Conservation (phyloP, 2,113 vertebrate species). For the Onychostruthus taczanowskii region DNA sequence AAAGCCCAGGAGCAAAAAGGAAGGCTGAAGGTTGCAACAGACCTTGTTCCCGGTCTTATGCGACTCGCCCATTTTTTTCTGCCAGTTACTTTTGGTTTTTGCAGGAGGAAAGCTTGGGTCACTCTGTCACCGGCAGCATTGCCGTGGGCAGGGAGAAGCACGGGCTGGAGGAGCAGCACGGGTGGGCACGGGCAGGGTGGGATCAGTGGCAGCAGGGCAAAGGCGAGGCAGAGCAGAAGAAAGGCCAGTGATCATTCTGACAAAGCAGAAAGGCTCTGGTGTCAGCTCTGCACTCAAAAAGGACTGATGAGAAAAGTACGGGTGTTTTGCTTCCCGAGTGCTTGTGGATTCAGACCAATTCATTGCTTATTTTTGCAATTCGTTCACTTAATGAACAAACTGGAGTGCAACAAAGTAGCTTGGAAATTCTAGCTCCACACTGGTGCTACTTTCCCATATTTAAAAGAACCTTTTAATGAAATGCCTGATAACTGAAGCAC, state of each 20-base stretch:
- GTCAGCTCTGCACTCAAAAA: neutral
- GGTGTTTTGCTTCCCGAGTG: neutral
- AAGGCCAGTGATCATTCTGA: neutral
- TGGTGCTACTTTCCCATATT: neutral
- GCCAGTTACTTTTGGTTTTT: neutral
- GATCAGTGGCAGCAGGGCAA: neutral
- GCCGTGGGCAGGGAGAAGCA: rapidly evolving
- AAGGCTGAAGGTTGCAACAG: neutral
- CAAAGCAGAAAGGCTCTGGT: neutral
- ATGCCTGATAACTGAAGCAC: neutral
- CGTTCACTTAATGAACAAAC: neutral
- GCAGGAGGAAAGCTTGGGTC: neutral
- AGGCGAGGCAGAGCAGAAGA: neutral
- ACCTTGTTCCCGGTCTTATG: rapidly evolving
- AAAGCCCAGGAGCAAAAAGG: neutral
- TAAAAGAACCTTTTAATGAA: neutral
- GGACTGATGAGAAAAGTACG: neutral
- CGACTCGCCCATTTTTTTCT: rapidly evolving
- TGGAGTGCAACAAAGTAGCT: neutral
- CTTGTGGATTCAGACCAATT: neutral
- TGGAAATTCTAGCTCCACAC: neutral
- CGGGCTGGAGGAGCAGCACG: neutral
- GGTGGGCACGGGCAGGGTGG: neutral
- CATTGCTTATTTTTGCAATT: neutral
- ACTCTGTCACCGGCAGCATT: rapidly evolving